Evolutionary conservation across 2,113 vertebrate species (phyloP).

Genomic region (Hydrolagus affinis): DNA sequence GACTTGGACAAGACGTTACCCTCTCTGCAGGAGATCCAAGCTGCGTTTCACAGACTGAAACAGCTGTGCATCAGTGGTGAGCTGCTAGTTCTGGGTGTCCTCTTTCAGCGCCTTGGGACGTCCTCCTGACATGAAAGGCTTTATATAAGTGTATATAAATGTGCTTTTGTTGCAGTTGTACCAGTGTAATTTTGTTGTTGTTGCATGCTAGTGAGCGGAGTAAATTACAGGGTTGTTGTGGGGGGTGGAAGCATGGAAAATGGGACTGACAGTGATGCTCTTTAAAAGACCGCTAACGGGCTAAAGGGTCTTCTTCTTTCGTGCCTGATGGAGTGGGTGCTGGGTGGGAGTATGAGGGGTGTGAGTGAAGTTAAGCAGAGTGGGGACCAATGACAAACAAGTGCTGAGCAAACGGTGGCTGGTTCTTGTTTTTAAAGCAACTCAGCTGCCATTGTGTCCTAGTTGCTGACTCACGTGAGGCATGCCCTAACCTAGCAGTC

Average conservation of each 20-base stretch:
- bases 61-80: constrained; percentile 87
- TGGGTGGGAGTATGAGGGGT: not conserved
- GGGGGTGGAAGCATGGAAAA: not conserved
- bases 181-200: too few relatives aligned
- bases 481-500: not conserved
- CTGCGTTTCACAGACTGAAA: constrained; percentile 71
- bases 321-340: not conserved
- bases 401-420: too few relatives aligned
- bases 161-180: too few relatives aligned
- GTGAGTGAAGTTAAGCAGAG: not conserved
- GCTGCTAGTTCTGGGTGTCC: constrained; percentile 18
- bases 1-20: constrained; percentile 84
- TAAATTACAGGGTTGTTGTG: too few relatives aligned
- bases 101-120: too few relatives aligned
- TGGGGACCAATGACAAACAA: too few relatives aligned
- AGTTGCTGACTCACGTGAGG: too few relatives aligned
- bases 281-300: too few relatives aligned
- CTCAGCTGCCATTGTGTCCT: too few relatives aligned
- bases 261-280: not conserved
- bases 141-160: too few relatives aligned
- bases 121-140: too few relatives aligned
- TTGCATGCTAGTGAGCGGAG: not conserved
- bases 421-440: too few relatives aligned
- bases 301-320: not conserved
- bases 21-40: constrained; percentile 78